These are phyloP conservation scores for Percopsis transmontana DNA, from an alignment of 2,113 vertebrate species.

Conservation along the genomic window DNA sequence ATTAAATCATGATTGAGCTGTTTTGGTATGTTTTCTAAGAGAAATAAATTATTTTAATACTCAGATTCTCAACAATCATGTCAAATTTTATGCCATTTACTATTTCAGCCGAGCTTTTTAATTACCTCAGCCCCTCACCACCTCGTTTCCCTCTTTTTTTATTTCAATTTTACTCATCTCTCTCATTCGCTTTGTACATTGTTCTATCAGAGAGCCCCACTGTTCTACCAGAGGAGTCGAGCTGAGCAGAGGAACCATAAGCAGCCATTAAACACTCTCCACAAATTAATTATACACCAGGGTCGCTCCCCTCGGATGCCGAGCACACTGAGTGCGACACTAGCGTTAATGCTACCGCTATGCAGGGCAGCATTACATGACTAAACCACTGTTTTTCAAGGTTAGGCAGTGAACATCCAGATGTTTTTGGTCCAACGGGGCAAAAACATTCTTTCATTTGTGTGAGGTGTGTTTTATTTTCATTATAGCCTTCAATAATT, in stretches of 20 bases:
- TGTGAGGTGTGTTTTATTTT: too few relatives aligned
- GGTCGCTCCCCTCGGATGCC: background rate
- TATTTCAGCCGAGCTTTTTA: too few relatives aligned
- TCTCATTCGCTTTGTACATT: background rate
- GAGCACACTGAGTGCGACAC: background rate
- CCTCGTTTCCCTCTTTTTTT: background rate
- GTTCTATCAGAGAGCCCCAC: conserved; percentile 1
- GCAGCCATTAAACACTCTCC: conserved; percentile 14
- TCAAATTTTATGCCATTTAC: too few relatives aligned
- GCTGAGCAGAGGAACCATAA: conserved; percentile 12
- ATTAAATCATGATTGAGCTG: too few relatives aligned
- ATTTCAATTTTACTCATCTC: background rate
- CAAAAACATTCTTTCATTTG: too few relatives aligned
- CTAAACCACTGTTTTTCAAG: conserved; percentile 19
- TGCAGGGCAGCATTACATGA: background rate
- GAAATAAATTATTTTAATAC: too few relatives aligned
- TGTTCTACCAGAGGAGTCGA: background rate
- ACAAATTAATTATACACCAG: conserved; percentile 28
- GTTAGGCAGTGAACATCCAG: background rate
- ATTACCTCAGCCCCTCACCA: background rate
- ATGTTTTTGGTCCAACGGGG: background rate
- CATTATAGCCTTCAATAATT: too few relatives aligned
- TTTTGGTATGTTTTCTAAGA: too few relatives aligned
- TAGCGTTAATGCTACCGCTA: background rate
- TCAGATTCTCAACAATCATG: too few relatives aligned